Evolutionary conservation across 2,888 invertebrate species (phyloP), one percentile per base, ranked within the genome.

Genomic region (Hedychridium roseum): DNA sequence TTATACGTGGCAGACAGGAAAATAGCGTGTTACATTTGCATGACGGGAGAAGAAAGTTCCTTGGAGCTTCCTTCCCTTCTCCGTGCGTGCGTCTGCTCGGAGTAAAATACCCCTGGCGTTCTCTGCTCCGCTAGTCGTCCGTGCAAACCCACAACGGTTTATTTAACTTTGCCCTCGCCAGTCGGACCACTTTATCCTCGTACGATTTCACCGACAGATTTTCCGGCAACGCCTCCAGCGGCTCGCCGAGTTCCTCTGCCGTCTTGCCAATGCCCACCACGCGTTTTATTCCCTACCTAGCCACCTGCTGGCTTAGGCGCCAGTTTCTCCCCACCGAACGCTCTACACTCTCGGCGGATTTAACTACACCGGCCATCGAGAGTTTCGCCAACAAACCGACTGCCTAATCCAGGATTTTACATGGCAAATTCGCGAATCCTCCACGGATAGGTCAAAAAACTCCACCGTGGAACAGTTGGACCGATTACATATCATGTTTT

Each of bases 161-260:
- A 39, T 43, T 41, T 40, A 43, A 54, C 37, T 47, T 54, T 43
- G 12, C 17, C 40, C 47, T 47, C 41, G 26, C 46, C 31, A 50
- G 43, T 12, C 31, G 43, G 20, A 30, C 43, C 43, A 43, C 30
- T 51, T 43, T 26, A 36, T 34, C 30, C 26, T 47, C 26, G 37
- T 43, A 37, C 27, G 43, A 54, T 47, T 48, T 39, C 36, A 27
- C 32, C 14, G 26, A 23, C 18, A 39, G 47, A 26, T 35, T 39
- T 47, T 37, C 43, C 41, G 14, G 20, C 23, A 17, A 16, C 34
- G 6, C 23, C n/a, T 21, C 26, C 27, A 21, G 15, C 2, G 12
- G 27, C 11, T 31, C 35, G 9, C 23, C 5, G 36, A 36, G 42
- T 35, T 16, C n/a, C n/a, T n/a, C n/a, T n/a, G n/a, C n/a, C 11